Evolutionary conservation across 2,888 invertebrate species (phyloP).

Genomic region (Clostera curtula): DNA sequence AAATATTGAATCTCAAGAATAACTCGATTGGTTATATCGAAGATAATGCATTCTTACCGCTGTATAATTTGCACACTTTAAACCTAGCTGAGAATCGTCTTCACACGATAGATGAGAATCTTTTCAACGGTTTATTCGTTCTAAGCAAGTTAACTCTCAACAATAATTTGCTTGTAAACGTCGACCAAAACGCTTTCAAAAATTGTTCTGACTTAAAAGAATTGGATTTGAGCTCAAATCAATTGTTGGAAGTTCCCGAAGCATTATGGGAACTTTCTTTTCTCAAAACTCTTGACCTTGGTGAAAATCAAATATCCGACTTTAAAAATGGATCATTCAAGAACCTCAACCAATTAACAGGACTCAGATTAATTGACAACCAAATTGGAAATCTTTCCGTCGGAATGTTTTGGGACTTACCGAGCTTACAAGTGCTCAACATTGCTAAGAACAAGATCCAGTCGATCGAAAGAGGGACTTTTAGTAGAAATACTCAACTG

Average conservation of each 20-base stretch:
- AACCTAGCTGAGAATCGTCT: conserved; percentile 92
- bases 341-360: conserved; percentile 89
- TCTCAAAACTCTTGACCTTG: conserved; percentile 91
- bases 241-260: conserved; percentile 86
- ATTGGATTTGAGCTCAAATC: conserved; percentile 91
- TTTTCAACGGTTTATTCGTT: conserved; percentile 89
- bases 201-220: conserved; percentile 93
- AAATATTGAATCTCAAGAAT: conserved; percentile 89
- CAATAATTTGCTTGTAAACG: conserved; percentile 86
- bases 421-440: conserved; percentile 89
- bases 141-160: conserved; percentile 89
- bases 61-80: conserved; percentile 91
- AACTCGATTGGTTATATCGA: conserved; percentile 92
- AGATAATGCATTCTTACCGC: conserved; percentile 89
- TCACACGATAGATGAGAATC: conserved; percentile 85
- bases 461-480: conserved; percentile 88
- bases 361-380: conserved; percentile 91
- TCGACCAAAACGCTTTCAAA: conserved; percentile 87
- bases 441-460: conserved; percentile 92
- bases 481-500: conserved; percentile 85
- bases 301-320: conserved; percentile 90
- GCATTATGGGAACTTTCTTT: conserved; percentile 87
- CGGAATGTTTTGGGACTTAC: conserved; percentile 91
- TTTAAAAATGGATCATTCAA: conserved; percentile 90
- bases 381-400: conserved; percentile 88